Conservation (phyloP, 2,113 vertebrate species). For the Prolemur simus region DNA sequence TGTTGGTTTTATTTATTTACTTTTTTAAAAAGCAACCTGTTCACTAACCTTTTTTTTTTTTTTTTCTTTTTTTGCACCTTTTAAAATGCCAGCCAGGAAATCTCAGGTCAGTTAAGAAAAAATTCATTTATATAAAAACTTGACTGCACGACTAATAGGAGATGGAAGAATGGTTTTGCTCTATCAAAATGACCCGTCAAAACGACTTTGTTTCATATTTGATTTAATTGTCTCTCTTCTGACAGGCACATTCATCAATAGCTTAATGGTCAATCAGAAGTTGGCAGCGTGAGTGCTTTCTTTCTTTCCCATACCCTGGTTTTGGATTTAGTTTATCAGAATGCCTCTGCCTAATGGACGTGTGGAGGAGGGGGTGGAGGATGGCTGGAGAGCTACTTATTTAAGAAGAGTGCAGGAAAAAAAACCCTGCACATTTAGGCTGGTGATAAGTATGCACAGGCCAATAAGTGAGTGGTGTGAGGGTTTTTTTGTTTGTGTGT, state of each 20-base stretch:
- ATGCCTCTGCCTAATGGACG: conserved; percentile 98
- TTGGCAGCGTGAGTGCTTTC: conserved; percentile 96
- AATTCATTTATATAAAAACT: conserved; percentile 88
- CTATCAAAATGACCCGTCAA: conserved; percentile 97
- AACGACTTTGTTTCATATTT: conserved; percentile 99
- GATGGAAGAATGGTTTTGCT: conserved; percentile 95
- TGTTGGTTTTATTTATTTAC: background rate
- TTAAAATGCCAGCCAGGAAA: conserved; percentile 77
- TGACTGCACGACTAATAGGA: conserved; percentile 93
- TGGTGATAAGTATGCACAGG: conserved; percentile 87
- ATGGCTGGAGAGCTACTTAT: conserved; percentile 91
- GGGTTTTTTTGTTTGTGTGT: conserved; percentile 80
- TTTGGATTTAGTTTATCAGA: conserved; percentile 96
- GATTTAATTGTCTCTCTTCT: conserved; percentile 99
- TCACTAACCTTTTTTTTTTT: conserved; percentile 14
- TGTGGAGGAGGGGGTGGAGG: conserved; percentile 81
- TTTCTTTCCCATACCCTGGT: conserved; percentile 95
- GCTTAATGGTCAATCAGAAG: conserved; percentile 99
- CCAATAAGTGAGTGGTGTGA: conserved; percentile 83
- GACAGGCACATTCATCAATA: conserved; percentile 99
- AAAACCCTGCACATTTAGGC: conserved; percentile 83
- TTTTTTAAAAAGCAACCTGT: conserved; percentile 70
- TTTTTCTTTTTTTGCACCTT: conserved; percentile 61
- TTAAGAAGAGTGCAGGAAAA: conserved; percentile 84
- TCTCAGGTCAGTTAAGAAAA: conserved; percentile 87